phyloP scores from a whole-genome alignment of 2,797 vertebrate genomes.

The Sitta carolinensis region DNA sequence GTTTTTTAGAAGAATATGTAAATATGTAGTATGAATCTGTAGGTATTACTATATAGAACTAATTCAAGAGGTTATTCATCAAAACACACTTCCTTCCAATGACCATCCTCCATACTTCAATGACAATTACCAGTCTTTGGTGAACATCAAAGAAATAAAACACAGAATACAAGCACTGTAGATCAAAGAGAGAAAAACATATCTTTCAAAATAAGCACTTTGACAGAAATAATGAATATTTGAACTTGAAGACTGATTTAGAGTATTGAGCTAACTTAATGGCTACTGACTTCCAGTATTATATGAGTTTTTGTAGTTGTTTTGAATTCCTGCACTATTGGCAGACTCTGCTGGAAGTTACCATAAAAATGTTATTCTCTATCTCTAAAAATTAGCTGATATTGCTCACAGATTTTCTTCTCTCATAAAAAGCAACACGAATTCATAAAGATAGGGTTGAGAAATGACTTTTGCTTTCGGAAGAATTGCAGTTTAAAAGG shows the following conservation, averaged over 20 bases:
- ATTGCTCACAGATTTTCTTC: conserved; percentile 10
- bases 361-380: not conserved
- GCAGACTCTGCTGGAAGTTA: not conserved
- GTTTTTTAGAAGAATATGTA: not conserved
- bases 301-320: not conserved
- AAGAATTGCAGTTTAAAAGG: conserved; percentile 30
- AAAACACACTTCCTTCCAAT: not conserved
- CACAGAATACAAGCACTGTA: not conserved
- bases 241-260: conserved; percentile 20
- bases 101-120: not conserved
- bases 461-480: conserved; percentile 7
- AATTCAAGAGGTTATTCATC: not conserved
- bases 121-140: not conserved
- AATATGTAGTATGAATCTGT: not conserved
- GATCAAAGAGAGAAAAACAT: not conserved
- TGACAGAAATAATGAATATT: conserved; percentile 31
- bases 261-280: not conserved
- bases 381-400: conserved; percentile 9
- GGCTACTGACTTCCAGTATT: not conserved
- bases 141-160: conserved; percentile 25
- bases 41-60: not conserved
- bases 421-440: not conserved
- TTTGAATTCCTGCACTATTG: not conserved
- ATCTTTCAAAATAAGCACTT: conserved; percentile 35
- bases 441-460: not conserved